Evolutionary conservation across 2,797 vertebrate species (phyloP).

Genomic region (Molossus alvarezi): DNA sequence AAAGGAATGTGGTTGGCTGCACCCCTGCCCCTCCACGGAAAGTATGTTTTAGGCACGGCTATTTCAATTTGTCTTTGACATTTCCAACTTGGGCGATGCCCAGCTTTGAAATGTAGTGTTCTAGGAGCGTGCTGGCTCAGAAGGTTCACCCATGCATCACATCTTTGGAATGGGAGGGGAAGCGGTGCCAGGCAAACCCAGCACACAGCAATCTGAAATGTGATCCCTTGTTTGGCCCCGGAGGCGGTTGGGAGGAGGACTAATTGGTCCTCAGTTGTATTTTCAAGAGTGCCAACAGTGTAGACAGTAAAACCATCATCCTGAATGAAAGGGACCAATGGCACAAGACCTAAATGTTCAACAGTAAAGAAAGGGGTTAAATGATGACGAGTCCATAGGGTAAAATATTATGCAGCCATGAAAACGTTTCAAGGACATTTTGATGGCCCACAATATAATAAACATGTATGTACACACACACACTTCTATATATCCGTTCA

Average conservation of each 20-base stretch:
- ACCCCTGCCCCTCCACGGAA: fast-evolving
- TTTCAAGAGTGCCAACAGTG: neutral
- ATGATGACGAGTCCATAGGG: neutral
- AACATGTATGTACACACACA: neutral
- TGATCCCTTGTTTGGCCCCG: neutral
- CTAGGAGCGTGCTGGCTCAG: neutral
- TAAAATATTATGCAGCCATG: neutral
- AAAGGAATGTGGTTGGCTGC: too few species aligned
- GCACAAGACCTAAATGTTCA: neutral
- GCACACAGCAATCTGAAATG: neutral
- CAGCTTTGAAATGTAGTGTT: neutral
- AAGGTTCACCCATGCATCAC: neutral
- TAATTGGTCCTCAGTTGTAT: neutral
- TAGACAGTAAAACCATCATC: neutral
- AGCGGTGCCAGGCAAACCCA: neutral
- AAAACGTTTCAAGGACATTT: constrained; percentile 10
- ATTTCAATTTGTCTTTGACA: neutral
- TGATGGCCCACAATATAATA: neutral
- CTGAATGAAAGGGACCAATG: neutral
- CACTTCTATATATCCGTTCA: neutral
- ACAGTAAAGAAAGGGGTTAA: neutral
- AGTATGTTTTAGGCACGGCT: neutral
- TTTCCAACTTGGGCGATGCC: neutral
- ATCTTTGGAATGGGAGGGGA: neutral
- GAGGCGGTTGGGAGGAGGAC: neutral